phyloP scores from a whole-genome alignment of 2,888 invertebrate genomes.

The Hydrotaea cyrtoneurina region DNA sequence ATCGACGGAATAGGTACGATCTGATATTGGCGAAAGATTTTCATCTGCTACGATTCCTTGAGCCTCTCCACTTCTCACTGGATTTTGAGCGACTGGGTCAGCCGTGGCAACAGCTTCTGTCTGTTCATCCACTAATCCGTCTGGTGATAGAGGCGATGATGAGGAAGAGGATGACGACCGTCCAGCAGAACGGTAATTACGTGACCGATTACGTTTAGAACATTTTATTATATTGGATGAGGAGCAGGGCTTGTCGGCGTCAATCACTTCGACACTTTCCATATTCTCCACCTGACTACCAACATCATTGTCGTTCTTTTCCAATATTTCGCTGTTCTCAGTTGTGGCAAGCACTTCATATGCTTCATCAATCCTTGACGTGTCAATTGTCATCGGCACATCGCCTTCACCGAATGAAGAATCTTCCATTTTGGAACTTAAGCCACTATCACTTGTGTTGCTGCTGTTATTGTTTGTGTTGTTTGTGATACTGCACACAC shows the following conservation, averaged over 20 bases:
- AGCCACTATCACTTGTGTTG: constrained; percentile 61
- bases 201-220: constrained; percentile 57
- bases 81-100: neutral
- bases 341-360: neutral
- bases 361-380: neutral
- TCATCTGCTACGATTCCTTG: neutral
- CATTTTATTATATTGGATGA: constrained; percentile 48
- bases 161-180: constrained; percentile 55
- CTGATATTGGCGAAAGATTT: neutral
- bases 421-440: constrained; percentile 65
- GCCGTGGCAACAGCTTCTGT: neutral
- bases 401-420: constrained; percentile 41
- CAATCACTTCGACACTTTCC: neutral
- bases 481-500: constrained; percentile 39
- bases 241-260: constrained; percentile 41
- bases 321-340: neutral
- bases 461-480: constrained; percentile 46
- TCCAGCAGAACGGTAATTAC: constrained; percentile 56
- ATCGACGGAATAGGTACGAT: constrained; percentile 9
- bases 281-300: neutral
- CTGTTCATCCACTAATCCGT: neutral
- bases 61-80: neutral
- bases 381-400: neutral
- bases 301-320: too few relatives aligned
- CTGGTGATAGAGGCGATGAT: constrained; percentile 25